Evolutionary conservation across 2,888 invertebrate genomes (phyloP).

Genomic region (Vanessa cardui): DNA sequence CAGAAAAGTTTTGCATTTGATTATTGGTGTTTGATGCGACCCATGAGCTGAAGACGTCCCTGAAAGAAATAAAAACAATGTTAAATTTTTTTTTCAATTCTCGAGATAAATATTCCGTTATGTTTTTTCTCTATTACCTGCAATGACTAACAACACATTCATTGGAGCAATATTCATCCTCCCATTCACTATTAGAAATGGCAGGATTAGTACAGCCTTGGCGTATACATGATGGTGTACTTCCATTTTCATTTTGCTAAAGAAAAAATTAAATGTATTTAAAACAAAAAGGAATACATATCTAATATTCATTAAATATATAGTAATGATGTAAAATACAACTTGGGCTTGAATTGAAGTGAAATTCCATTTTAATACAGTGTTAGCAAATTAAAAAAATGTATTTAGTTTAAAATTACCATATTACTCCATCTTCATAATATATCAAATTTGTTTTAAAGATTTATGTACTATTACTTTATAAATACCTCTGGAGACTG

Average conservation of each 20-base stretch:
- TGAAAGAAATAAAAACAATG: slow-evolving; percentile 68
- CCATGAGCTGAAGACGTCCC: slow-evolving; percentile 96
- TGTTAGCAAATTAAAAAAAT: too few species aligned
- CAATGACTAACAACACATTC: slow-evolving; percentile 98
- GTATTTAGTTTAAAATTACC: too few species aligned
- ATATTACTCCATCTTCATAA: too few species aligned
- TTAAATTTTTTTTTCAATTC: neutral
- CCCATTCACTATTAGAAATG: slow-evolving; percentile 96
- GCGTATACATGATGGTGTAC: slow-evolving; percentile 88
- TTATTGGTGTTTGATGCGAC: slow-evolving; percentile 93
- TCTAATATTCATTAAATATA: too few species aligned
- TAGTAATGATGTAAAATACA: too few species aligned
- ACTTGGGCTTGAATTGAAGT: too few species aligned
- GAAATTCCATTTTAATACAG: too few species aligned
- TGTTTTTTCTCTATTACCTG: slow-evolving; percentile 79
- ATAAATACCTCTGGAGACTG: slow-evolving; percentile 70
- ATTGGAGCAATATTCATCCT: slow-evolving; percentile 98
- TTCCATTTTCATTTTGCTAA: slow-evolving; percentile 75
- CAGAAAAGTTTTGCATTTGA: slow-evolving; percentile 89
- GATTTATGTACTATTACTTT: slow-evolving; percentile 1
- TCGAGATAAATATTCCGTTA: neutral
- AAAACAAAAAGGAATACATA: neutral
- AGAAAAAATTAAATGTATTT: slow-evolving; percentile 30
- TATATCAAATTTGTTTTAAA: too few species aligned
- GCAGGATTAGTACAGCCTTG: slow-evolving; percentile 96